Conservation (phyloP, 2,888 invertebrate species). For the Stenodera caucasica region DNA sequence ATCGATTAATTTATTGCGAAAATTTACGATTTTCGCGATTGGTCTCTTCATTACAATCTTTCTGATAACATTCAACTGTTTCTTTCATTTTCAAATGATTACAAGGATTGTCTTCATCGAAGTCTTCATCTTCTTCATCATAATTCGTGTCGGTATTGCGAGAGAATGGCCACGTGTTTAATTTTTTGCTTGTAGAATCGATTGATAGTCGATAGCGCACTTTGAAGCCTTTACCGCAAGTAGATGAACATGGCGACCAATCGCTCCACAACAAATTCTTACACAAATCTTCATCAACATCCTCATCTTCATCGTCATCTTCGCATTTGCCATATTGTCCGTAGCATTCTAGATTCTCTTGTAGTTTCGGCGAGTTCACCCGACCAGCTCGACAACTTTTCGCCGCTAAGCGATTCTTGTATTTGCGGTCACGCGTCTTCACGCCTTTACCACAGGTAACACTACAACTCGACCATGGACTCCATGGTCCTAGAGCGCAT, state of each 20-base stretch:
- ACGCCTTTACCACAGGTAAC: slow-evolving; percentile 71
- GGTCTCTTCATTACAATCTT: slow-evolving; percentile 35
- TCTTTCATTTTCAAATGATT: slow-evolving; percentile 57
- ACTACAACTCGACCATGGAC: slow-evolving; percentile 77
- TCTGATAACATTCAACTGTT: slow-evolving; percentile 56
- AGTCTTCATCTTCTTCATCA: slow-evolving; percentile 46
- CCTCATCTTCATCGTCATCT: slow-evolving; percentile 31
- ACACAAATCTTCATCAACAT: slow-evolving; percentile 55
- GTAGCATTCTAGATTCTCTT: slow-evolving; percentile 57
- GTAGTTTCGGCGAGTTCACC: slow-evolving; percentile 52
- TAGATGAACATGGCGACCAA: slow-evolving; percentile 80
- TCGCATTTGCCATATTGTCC: slow-evolving; percentile 50
- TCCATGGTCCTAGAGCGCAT: slow-evolving; percentile 76
- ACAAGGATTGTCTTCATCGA: slow-evolving; percentile 54
- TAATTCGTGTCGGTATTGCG: slow-evolving; percentile 28
- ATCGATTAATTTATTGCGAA: not conserved
- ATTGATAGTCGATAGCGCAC: slow-evolving; percentile 60
- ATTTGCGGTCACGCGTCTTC: slow-evolving; percentile 71
- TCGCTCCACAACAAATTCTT: slow-evolving; percentile 72
- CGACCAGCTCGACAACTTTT: slow-evolving; percentile 65
- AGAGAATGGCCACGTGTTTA: slow-evolving; percentile 38
- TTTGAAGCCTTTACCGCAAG: slow-evolving; percentile 75
- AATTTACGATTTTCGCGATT: slow-evolving; percentile 33
- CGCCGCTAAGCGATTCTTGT: slow-evolving; percentile 63
- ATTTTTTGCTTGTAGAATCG: slow-evolving; percentile 37